These are phyloP conservation scores for Helicoverpa armigera DNA, from an alignment of 1,140 invertebrate genomes.

Conservation along the genomic window DNA sequence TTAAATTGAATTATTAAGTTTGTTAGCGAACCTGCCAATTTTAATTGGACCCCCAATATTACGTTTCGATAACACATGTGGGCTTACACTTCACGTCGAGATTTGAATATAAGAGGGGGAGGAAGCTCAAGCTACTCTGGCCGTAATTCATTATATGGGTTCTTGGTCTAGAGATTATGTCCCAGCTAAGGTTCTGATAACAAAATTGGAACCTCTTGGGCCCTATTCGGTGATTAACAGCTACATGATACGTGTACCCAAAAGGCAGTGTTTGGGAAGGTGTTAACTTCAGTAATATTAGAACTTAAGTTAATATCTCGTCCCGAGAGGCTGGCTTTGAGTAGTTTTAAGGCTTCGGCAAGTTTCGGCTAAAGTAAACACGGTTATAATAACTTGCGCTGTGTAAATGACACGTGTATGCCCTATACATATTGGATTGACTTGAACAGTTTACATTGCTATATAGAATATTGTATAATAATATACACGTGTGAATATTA, in stretches of 20 bases:
- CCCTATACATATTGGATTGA: no score
- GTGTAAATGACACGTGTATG: no score
- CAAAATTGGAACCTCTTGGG: conserved; percentile 49
- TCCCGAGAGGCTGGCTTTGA: conserved; percentile 28
- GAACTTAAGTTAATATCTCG: conserved; percentile 54
- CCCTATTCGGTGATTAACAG: conserved; percentile 60
- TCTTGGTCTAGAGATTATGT: conserved; percentile 57
- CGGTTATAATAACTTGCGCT: not conserved
- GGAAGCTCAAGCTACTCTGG: conserved; percentile 9
- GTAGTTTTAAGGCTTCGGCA: not conserved
- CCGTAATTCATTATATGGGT: conserved; percentile 50
- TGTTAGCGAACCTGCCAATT: conserved; percentile 40
- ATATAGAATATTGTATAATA: no score
- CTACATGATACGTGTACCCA: conserved; percentile 49
- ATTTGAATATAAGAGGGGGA: not conserved
- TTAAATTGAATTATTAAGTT: conserved; percentile 77
- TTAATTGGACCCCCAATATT: conserved; percentile 26
- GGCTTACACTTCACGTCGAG: not conserved
- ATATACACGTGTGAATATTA: no score
- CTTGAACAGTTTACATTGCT: no score
- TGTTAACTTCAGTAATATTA: conserved; percentile 58
- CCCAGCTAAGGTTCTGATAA: conserved; percentile 43
- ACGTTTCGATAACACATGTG: conserved; percentile 2
- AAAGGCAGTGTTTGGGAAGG: conserved; percentile 51
- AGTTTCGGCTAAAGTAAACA: not conserved